Base-by-base conservation (phyloP, 2,113 vertebrate species). In the Diglossa brunneiventris region DNA sequence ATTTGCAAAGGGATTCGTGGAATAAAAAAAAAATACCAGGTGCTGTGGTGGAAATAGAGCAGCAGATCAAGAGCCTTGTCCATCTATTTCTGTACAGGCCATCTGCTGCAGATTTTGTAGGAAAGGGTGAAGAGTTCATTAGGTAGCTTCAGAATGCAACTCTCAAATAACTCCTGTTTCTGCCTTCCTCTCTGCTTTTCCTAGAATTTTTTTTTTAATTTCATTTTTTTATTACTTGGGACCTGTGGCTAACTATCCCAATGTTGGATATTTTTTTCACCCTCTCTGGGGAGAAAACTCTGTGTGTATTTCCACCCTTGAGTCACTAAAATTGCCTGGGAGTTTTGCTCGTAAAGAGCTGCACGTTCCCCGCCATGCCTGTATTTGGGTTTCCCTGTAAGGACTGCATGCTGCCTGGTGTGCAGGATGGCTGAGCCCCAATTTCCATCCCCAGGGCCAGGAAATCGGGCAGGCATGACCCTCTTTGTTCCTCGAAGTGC, bases 401-500 rank as follows among this genome's bases (percentile, higher is more conserved):
- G 77, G 20, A 10, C 52, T 50, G 53, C 55, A 0, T 59, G 42
- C 28, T 9, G 3, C 1, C 35, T 23, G 2, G 1, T 22, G 35
- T 37, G 42, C 67, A 53, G 64, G 56, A 3, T 17, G 47, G 42
- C 9, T 26, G 66, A 91, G 15, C 7, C 41, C 66, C 52, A 5
- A 0, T 35, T 76, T 58, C 67, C 50, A 49, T 74, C 70, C 23
- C 5, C 30, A 46, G 27, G 39, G 61, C 75, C 41, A 19, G 55
- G 41, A 61, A 89, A 63, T 37, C 50, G 26, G 49, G 33, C 28
- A 79, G 62, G 49, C 80, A 35, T 14, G 55, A 21, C n/a, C 17
- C 5, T 77, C 52, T 63, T 92, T 95, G 82, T 95, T 92, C 70
- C 82, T 88, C 1, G 67, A 97, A 95, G 70, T 88, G 81, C 68